A percentile compares a stretch with the other conserved stretches of the same genome.
phyloP scores from a whole-genome alignment of 2,797 vertebrate species.

The Aulostomus chinensis region DNA sequence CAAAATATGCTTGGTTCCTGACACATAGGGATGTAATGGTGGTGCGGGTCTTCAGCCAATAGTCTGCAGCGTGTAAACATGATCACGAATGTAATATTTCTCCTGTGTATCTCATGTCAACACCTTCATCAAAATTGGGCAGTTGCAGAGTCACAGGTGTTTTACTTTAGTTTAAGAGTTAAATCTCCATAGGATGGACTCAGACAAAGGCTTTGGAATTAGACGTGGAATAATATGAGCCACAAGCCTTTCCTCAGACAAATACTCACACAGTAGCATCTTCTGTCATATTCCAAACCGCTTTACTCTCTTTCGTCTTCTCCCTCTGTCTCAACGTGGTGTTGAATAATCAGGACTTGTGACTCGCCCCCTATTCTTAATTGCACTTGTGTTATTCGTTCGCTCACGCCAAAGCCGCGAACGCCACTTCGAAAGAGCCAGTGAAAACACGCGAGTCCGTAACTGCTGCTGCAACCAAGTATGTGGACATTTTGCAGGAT shows the following conservation, averaged over 20 bases:
- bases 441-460: slow-evolving; percentile 48
- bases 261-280: slow-evolving; percentile 5
- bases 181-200: too few relatives aligned
- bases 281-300: neutral
- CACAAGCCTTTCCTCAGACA: slow-evolving; percentile 8
- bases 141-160: too few relatives aligned
- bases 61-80: too few relatives aligned
- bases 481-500: slow-evolving; percentile 38
- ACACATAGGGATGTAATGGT: too few relatives aligned
- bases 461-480: slow-evolving; percentile 33
- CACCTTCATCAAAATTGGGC: too few relatives aligned
- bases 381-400: slow-evolving; percentile 59
- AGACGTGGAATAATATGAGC: neutral
- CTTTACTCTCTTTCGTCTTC: neutral
- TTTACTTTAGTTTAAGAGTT: too few relatives aligned
- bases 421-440: slow-evolving; percentile 31
- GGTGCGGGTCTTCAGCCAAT: too few relatives aligned
- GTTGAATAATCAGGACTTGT: slow-evolving; percentile 35
- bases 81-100: too few relatives aligned
- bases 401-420: slow-evolving; percentile 45
- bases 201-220: slow-evolving; percentile 4
- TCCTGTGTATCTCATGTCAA: too few relatives aligned
- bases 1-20: too few relatives aligned
- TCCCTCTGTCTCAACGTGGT: slow-evolving; percentile 9
- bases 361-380: slow-evolving; percentile 56